A percentile compares a stretch with the other conserved stretches of the same genome.
Conservation (phyloP, 2,888 invertebrate species). For the Pteria penguin region DNA sequence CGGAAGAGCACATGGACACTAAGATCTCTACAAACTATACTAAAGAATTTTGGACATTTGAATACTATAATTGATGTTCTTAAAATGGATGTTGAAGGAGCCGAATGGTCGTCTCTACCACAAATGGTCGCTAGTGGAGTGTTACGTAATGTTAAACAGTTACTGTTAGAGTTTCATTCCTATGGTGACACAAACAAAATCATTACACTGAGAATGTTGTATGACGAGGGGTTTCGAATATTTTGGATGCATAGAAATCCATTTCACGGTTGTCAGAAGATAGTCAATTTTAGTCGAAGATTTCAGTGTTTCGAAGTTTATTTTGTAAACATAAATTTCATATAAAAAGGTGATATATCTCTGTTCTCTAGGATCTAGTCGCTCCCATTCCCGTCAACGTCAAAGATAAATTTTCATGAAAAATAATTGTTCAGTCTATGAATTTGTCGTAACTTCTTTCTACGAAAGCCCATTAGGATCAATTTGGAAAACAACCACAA, state of each 20-base stretch:
- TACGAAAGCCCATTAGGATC: too few relatives aligned
- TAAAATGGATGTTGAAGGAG: constrained; percentile 7
- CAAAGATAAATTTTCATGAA: too few relatives aligned
- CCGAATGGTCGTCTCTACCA: background rate
- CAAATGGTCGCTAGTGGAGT: background rate
- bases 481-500: too few relatives aligned
- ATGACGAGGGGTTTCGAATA: constrained; percentile 2
- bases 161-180: background rate
- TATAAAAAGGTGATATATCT: too few relatives aligned
- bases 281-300: background rate
- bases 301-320: background rate
- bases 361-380: too few relatives aligned
- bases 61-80: background rate
- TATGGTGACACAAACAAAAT: background rate
- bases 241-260: background rate
- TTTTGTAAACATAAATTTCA: background rate
- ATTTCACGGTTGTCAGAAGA: background rate
- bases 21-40: background rate
- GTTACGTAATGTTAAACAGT: background rate
- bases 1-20: background rate
- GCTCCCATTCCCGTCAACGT: too few relatives aligned
- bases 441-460: too few relatives aligned
- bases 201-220: background rate
- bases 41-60: background rate
- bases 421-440: too few relatives aligned